Percentiles rank a stretch among this genome's conserved stretches.
phyloP scores from a whole-genome alignment of 2,113 vertebrate genomes.

The Grammomys dolichurus region DNA sequence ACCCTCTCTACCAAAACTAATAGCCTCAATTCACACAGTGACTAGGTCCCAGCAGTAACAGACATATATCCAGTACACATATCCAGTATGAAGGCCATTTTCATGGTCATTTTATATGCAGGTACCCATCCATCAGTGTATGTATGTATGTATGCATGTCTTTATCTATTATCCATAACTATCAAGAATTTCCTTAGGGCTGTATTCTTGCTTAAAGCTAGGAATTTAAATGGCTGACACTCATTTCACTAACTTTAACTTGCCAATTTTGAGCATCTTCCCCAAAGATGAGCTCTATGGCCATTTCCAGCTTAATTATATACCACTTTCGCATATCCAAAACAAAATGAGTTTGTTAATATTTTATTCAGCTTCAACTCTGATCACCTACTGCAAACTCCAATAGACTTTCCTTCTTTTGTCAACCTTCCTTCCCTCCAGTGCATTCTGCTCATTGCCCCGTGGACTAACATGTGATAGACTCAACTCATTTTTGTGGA shows the following conservation, averaged over 20 bases:
- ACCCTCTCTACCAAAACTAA: neutral
- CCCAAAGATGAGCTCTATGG: neutral
- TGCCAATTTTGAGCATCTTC: neutral
- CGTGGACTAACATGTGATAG: neutral
- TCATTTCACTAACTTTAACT: neutral
- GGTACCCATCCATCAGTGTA: neutral
- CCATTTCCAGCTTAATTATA: neutral
- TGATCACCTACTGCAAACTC: neutral
- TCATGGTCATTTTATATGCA: neutral
- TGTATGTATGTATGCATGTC: neutral
- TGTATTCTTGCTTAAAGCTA: conserved; percentile 24
- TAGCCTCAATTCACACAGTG: neutral
- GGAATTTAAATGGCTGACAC: neutral
- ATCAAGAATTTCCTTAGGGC: neutral
- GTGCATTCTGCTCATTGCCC: neutral
- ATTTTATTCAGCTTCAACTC: neutral
- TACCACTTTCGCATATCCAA: neutral
- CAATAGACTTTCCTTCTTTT: neutral
- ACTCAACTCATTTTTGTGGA: neutral
- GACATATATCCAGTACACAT: neutral
- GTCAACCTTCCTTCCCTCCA: neutral
- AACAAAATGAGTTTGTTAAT: neutral
- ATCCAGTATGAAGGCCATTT: neutral
- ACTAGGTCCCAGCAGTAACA: neutral
- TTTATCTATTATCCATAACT: neutral